Evolutionary conservation across 2,113 vertebrate genomes (phyloP).

Genomic region (Lepus europaeus): DNA sequence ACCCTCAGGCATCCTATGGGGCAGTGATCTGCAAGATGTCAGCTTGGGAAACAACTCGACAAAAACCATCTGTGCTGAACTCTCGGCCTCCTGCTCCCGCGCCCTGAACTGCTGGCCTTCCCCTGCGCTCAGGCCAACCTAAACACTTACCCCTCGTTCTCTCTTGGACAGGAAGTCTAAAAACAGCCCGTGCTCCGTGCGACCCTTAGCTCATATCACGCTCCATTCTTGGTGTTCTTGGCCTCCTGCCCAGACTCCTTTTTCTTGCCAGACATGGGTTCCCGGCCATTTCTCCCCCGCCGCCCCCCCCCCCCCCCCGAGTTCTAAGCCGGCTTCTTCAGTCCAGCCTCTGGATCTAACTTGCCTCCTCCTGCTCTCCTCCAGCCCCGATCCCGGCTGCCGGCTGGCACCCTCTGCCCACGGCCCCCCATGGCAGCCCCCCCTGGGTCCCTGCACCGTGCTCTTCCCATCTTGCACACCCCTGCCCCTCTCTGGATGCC

Average conservation of each 20-base stretch:
- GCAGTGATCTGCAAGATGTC: background rate
- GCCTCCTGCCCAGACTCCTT: background rate
- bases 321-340: slow-evolving; percentile 39
- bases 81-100: background rate
- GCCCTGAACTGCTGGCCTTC: background rate
- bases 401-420: background rate
- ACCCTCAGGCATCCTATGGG: background rate
- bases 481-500: background rate
- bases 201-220: background rate
- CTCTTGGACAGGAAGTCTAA: background rate
- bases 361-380: background rate
- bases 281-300: background rate
- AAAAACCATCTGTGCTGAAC: background rate
- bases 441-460: background rate
- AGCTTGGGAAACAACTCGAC: background rate
- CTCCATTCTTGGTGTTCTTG: background rate
- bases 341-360: background rate
- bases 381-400: background rate
- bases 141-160: background rate
- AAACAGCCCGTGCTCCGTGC: background rate
- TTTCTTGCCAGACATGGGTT: background rate
- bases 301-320: background rate
- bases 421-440: background rate
- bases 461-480: background rate
- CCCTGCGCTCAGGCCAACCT: background rate